phyloP scores from a whole-genome alignment of 2,113 vertebrate genomes.

The Xiphias gladius region DNA sequence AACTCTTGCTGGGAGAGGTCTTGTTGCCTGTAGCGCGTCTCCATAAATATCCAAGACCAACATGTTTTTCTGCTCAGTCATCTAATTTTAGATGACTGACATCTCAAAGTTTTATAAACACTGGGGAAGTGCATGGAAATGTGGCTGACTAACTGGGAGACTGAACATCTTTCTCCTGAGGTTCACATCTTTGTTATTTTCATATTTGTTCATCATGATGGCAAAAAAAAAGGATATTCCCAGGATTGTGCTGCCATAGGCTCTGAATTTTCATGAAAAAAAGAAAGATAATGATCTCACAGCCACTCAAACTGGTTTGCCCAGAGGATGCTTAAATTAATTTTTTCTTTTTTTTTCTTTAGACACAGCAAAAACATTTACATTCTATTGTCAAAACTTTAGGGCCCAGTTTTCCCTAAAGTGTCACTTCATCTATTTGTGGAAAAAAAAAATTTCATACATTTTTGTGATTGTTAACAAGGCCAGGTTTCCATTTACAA shows the following conservation, averaged over 20 bases:
- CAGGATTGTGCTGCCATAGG: neutral
- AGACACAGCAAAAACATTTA: slow-evolving; percentile 16
- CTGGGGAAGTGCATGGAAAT: slow-evolving; percentile 35
- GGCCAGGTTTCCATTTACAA: slow-evolving; percentile 16
- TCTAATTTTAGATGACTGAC: slow-evolving; percentile 71
- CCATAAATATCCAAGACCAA: slow-evolving; percentile 61
- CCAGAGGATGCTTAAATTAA: neutral
- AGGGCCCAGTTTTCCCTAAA: neutral
- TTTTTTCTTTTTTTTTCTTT: too few relatives aligned
- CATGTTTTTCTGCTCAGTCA: slow-evolving; percentile 48
- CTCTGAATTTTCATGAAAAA: slow-evolving; percentile 12
- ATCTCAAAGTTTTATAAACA: slow-evolving; percentile 42
- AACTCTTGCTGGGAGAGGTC: slow-evolving; percentile 28
- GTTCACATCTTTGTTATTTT: slow-evolving; percentile 29
- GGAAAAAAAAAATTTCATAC: slow-evolving; percentile 6
- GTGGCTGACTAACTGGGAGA: slow-evolving; percentile 18
- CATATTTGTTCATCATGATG: slow-evolving; percentile 25
- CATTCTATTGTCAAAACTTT: neutral
- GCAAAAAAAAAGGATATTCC: slow-evolving; percentile 9
- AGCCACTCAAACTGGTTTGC: neutral
- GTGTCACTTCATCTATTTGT: slow-evolving; percentile 9
- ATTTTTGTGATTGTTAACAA: neutral
- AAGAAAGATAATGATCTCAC: neutral
- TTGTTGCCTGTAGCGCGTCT: slow-evolving; percentile 29
- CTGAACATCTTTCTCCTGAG: slow-evolving; percentile 23